Evolutionary conservation across 2,113 vertebrate species (phyloP).

Genomic region (Aldabrachelys gigantea): DNA sequence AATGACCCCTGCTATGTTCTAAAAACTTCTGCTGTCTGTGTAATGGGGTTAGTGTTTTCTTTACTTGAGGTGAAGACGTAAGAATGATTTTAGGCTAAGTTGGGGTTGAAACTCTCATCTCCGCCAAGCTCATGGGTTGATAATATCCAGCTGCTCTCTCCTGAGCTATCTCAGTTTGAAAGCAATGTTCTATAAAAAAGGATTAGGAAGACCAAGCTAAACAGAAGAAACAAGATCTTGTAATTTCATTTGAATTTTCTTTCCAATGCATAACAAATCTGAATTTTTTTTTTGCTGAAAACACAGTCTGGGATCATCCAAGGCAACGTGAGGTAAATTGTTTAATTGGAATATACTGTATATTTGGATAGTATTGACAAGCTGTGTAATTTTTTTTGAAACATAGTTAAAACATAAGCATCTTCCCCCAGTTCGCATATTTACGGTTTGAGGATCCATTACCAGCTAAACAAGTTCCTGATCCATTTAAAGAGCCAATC

Average conservation of each 20-base stretch:
- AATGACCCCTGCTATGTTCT: background rate
- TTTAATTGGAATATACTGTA: background rate
- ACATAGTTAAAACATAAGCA: background rate
- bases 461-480: background rate
- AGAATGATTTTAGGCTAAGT: background rate
- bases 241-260: background rate
- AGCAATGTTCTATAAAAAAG: constrained; percentile 19
- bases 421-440: background rate
- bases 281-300: background rate
- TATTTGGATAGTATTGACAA: background rate
- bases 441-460: background rate
- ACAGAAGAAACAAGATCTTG: background rate
- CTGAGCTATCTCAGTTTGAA: constrained; percentile 17
- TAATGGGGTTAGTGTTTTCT: background rate
- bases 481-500: background rate
- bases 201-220: constrained; percentile 33
- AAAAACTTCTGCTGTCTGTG: background rate
- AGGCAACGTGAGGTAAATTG: background rate
- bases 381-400: background rate
- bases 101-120: constrained; percentile 15
- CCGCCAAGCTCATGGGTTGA: fast-evolving
- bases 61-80: background rate
- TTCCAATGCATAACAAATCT: background rate
- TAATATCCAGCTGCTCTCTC: background rate
- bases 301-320: background rate